These are phyloP conservation scores for Lepetodrilus schrolli DNA, from an alignment of 2,888 invertebrate species.

Conservation along the genomic window DNA sequence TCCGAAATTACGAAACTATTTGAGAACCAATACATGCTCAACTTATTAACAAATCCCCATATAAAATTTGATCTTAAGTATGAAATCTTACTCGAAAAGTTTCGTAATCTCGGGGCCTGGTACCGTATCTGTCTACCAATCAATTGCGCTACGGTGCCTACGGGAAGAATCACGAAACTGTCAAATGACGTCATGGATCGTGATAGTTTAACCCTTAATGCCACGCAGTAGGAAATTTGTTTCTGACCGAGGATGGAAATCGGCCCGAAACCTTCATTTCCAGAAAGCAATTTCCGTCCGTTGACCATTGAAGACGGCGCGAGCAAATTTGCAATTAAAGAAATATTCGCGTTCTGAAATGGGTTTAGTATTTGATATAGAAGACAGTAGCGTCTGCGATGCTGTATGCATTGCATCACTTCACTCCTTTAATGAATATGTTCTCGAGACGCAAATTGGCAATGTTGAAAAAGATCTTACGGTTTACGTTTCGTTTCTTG, in stretches of 20 bases:
- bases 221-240: conserved; percentile 12
- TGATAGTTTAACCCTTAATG: conserved; percentile 20
- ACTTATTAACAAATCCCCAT: too few species aligned
- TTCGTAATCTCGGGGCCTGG: too few species aligned
- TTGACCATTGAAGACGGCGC: not conserved
- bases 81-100: too few species aligned
- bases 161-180: not conserved
- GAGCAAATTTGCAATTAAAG: conserved; percentile 20
- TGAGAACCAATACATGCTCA: too few species aligned
- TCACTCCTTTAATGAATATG: not conserved
- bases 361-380: not conserved
- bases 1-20: too few species aligned
- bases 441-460: too few species aligned
- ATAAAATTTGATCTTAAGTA: too few species aligned
- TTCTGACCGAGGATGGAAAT: not conserved
- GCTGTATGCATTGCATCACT: conserved; percentile 19
- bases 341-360: conserved; percentile 4
- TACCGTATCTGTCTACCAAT: too few species aligned
- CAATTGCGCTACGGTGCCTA: not conserved
- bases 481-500: too few species aligned
- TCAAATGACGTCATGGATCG: conserved; percentile 7
- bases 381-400: not conserved
- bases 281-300: conserved; percentile 13
- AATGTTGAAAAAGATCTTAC: too few species aligned
- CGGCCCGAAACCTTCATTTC: not conserved